Evolutionary conservation across 2,888 invertebrate species (phyloP), one percentile per base, ranked within the genome.

Genomic region (Neuroscelio doddi): DNA sequence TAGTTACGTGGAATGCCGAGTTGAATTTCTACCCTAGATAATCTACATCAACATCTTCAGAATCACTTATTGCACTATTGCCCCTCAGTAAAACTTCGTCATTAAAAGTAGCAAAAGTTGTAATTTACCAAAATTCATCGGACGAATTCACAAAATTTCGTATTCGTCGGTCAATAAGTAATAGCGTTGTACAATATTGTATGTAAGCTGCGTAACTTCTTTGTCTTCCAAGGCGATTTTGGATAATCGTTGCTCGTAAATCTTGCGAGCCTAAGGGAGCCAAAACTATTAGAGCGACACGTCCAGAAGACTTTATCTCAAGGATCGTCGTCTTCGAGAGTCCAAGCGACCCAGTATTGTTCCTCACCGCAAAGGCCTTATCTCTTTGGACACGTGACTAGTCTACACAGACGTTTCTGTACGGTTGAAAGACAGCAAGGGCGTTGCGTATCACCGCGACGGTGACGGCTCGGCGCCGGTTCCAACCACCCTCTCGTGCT

Each of bases 371-470:
- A 26, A 26, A 26, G 55, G 45, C 44, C 61, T 61, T 61, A 61
- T 61, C 61, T 61, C 9, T 21, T 14, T 24, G 61, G 36, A 49
- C 53, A 53, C 53, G 61, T 61, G 61, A 61, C 61, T 49, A 45
- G 61, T 61, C 61, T 61, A 14, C 36, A 47, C 44, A 39, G 47
- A 26, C 27, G 45, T 42, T 12, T 14, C 42, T 21, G n/a, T 15
- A 9, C 39, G 29, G 5, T 32, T 30, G 30, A 39, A 41, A 30
- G 27, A 36, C 45, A 24, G 32, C 24, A 15, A 45, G 53, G 36
- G 36, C 36, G 36, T 36, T 14, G 36, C 14, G 36, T 36, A 36
- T 36, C 36, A 15, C 36, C 12, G 36, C 36, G 36, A 36, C 15
- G 36, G 36, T 36, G 36, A 36, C 36, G 36, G 1, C 36, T 8